Conservation (phyloP, 2,888 invertebrate species). For the Lasiommata megera region DNA sequence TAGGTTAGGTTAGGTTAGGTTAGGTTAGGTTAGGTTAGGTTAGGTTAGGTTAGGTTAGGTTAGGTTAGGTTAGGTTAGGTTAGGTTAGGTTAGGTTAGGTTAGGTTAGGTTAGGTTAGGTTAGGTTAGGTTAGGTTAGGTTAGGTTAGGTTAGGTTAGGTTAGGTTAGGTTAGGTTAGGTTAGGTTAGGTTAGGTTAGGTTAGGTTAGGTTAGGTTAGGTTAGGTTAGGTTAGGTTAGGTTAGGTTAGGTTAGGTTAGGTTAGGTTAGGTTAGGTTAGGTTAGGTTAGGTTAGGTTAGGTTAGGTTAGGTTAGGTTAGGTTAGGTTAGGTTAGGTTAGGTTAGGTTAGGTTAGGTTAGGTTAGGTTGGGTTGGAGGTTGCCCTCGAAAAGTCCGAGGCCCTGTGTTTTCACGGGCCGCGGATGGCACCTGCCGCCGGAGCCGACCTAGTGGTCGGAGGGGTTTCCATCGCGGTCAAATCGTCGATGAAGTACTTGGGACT, state of each 20-base stretch:
- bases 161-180: slow-evolving; percentile 31
- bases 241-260: slow-evolving; percentile 30
- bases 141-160: slow-evolving; percentile 12
- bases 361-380: slow-evolving; percentile 7
- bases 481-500: no score
- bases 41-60: slow-evolving; percentile 35
- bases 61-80: slow-evolving; percentile 31
- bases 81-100: slow-evolving; percentile 32
- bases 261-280: slow-evolving; percentile 27
- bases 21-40: slow-evolving; percentile 22
- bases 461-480: no score
- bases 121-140: slow-evolving; percentile 31
- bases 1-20: slow-evolving; percentile 31
- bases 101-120: slow-evolving; percentile 32
- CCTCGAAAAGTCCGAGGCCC: no score
- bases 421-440: no score
- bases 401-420: no score
- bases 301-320: slow-evolving; percentile 14
- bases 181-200: slow-evolving; percentile 34
- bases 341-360: slow-evolving; percentile 15
- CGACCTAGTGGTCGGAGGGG: no score
- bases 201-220: slow-evolving; percentile 33
- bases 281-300: slow-evolving; percentile 13
- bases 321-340: slow-evolving; percentile 15
- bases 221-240: neutral